These are phyloP conservation scores for Sisor rabdophorus DNA, from an alignment of 2,113 vertebrate genomes.

Conservation along the genomic window DNA sequence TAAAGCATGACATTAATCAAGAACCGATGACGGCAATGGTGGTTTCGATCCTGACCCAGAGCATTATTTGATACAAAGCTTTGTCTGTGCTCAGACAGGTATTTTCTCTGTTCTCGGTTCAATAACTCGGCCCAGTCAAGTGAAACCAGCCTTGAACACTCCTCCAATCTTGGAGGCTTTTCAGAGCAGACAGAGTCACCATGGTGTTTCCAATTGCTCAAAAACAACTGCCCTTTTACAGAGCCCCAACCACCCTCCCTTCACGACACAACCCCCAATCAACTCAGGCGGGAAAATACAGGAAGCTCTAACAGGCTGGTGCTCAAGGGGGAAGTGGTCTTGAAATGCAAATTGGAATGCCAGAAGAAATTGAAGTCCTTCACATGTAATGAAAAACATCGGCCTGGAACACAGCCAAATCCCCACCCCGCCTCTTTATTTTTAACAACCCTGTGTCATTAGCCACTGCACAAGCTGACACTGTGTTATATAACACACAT, in stretches of 20 bases:
- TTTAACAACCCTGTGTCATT: constrained; percentile 42
- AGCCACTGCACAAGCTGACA: constrained; percentile 14
- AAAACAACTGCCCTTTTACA: constrained; percentile 39
- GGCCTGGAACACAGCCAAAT: constrained; percentile 41
- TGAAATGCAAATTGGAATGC: constrained; percentile 55
- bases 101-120: constrained; percentile 26
- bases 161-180: constrained; percentile 37
- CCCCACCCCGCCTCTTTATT: constrained; percentile 4
- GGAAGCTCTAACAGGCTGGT: constrained; percentile 49
- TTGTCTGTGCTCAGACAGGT: constrained; percentile 31
- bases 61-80: constrained; percentile 28
- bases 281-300: constrained; percentile 47
- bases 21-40: neutral
- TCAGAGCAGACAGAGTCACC: constrained; percentile 41
- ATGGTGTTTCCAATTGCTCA: constrained; percentile 45
- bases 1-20: neutral
- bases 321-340: constrained; percentile 42
- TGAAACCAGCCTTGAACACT: constrained; percentile 47
- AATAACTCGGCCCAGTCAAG: constrained; percentile 45
- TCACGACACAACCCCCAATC: constrained; percentile 19
- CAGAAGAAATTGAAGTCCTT: constrained; percentile 41
- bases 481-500: constrained; percentile 33
- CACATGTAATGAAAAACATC: constrained; percentile 49
- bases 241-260: constrained; percentile 23
- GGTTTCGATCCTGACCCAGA: neutral